phyloP scores from a whole-genome alignment of 2,113 vertebrate species.

The Zosterops pallidus region DNA sequence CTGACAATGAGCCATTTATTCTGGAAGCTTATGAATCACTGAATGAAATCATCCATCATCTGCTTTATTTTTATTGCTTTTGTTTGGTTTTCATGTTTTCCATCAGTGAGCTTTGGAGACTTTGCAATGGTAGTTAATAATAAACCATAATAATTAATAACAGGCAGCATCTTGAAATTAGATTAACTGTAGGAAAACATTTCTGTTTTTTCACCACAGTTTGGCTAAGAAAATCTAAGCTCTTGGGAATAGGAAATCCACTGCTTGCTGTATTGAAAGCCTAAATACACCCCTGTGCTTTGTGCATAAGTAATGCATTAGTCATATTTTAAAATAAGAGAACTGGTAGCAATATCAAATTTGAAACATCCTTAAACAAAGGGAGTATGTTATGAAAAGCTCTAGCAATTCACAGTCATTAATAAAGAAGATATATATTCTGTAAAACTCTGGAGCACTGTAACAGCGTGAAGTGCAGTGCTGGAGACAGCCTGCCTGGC shows the following conservation, averaged over 20 bases:
- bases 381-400: not conserved
- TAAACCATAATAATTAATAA: conserved; percentile 38
- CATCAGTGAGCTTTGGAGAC: not conserved
- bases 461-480: not conserved
- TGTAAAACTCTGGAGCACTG: not conserved
- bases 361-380: conserved; percentile 22
- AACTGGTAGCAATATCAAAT: not conserved
- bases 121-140: conserved; percentile 38
- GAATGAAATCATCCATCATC: conserved; percentile 11
- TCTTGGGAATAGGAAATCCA: conserved; percentile 1
- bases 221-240: not conserved
- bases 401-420: not conserved
- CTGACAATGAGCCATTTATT: not conserved
- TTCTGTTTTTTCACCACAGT: not conserved
- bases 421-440: not conserved
- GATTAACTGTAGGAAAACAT: conserved; percentile 25
- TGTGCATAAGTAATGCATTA: not conserved
- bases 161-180: conserved; percentile 24
- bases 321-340: not conserved
- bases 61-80: conserved; percentile 26
- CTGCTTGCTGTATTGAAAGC: not conserved
- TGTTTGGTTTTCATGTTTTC: conserved; percentile 25
- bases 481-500: not conserved
- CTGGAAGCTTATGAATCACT: not conserved
- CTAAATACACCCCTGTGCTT: not conserved